phyloP scores from a whole-genome alignment of 1,140 invertebrate species.

The Pogonomyrmex barbatus region DNA sequence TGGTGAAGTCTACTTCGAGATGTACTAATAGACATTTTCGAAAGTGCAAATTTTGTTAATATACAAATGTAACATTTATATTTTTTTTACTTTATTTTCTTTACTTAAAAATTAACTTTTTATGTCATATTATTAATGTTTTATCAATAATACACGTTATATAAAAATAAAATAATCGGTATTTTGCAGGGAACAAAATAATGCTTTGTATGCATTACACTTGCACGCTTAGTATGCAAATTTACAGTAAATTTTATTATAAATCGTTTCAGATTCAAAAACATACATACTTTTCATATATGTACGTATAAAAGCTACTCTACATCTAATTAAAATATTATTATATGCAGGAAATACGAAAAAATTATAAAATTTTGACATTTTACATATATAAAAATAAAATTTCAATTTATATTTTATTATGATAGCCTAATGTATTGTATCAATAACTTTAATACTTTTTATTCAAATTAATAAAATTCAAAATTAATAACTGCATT shows the following conservation, averaged over 20 bases:
- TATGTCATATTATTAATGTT: not conserved
- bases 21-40: not conserved
- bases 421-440: not conserved
- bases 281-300: conserved; percentile 27
- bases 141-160: conserved; percentile 5
- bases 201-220: conserved; percentile 35
- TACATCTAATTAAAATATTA: conserved; percentile 42
- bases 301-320: not conserved
- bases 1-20: not conserved
- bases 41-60: not conserved
- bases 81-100: not conserved
- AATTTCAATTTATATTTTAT: conserved; percentile 20
- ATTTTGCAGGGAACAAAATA: conserved; percentile 12
- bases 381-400: conserved; percentile 23
- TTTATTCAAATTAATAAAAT: not conserved
- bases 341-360: not conserved
- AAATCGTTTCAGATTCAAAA: conserved; percentile 22
- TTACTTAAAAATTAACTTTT: conserved; percentile 5
- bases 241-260: conserved; percentile 34
- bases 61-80: not conserved
- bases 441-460: not conserved
- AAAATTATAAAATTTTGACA: conserved; percentile 1
- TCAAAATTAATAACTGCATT: not conserved
- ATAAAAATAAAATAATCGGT: conserved; percentile 4
- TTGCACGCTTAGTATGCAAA: conserved; percentile 21